phyloP scores from a whole-genome alignment of 2,113 vertebrate genomes.

The Gallinago media region DNA sequence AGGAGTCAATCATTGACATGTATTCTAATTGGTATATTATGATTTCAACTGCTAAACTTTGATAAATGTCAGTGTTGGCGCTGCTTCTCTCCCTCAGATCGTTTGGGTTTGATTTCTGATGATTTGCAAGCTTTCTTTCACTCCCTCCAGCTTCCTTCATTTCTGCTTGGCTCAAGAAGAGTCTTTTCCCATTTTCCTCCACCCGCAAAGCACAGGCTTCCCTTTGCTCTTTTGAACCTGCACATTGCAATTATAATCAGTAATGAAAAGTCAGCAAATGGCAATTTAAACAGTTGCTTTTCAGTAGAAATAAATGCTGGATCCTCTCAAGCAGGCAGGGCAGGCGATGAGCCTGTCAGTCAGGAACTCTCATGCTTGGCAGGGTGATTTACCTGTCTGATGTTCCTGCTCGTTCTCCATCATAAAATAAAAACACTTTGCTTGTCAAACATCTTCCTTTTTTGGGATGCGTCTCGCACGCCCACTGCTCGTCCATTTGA shows the following conservation, averaged over 20 bases:
- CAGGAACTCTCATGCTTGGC: not conserved
- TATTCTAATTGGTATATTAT: not conserved
- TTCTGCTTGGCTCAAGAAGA: not conserved
- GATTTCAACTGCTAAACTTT: not conserved
- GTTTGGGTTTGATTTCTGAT: not conserved
- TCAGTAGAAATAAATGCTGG: not conserved
- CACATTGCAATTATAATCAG: slow-evolving; percentile 33
- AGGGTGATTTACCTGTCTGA: slow-evolving; percentile 44
- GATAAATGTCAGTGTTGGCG: not conserved
- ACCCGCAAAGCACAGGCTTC: not conserved
- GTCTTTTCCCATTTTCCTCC: not conserved
- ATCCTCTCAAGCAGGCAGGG: not conserved
- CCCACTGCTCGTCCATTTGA: not conserved
- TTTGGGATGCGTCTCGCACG: not conserved
- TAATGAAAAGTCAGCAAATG: slow-evolving; percentile 31
- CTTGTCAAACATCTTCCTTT: slow-evolving; percentile 50
- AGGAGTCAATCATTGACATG: not conserved
- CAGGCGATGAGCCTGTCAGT: slow-evolving; percentile 28
- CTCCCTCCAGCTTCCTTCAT: not conserved
- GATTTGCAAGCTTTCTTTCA: not conserved
- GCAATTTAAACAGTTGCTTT: slow-evolving; percentile 13
- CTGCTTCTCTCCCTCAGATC: not conserved
- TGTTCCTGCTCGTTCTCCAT: slow-evolving; percentile 38
- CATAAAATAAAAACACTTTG: slow-evolving; percentile 52
- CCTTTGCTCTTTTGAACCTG: slow-evolving; percentile 11